Evolutionary conservation across 2,797 vertebrate species (phyloP), one percentile per base, ranked within the genome.

Genomic region (Lutjanus campechanus): DNA sequence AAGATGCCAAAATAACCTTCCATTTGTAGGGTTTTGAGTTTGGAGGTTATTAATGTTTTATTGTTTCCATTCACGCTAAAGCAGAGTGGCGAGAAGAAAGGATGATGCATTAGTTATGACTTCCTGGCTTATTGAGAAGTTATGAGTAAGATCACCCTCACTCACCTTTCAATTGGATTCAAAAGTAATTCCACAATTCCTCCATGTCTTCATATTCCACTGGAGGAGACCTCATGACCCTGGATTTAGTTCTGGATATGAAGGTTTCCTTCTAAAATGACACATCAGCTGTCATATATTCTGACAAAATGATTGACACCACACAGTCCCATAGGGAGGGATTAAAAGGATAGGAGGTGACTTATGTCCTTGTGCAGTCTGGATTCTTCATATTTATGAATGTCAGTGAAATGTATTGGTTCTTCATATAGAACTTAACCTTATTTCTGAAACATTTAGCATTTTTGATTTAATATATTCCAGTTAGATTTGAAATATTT

Each of bases 11-110:
- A 92, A 90, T 91, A 91, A 88, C 84, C 69, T 81, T 89, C 90
- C 87, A 91, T 93, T 90, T 86, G 77, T 72, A 22, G 0, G 16
- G 22, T 82, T 88, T 86, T 44, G n/a, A 76, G 75, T 85, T 88
- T 69, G 88, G 43, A 71, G 7, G 70, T 58, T 85, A 92, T 95
- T 71, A 92, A 95, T 94, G 86, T 91, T 94, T 94, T 76, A 94
- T 92, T 89, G 83, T 91, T 87, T 91, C 49, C 60, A 76, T 86
- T 65, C 76, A 76, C 47, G n/a, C 71, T 74, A 72, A 84, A 81
- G 61, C 53, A 15, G 68, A 82, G 59, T 61, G 67, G 63, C 46
- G 36, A 13, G 49, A 64, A 81, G 16, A 74, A 53, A 59, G 55
- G 61, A 19, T 1, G 22, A 90, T 93, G 84, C 79, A 94, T 93